Percentiles rank a stretch among this genome's conserved stretches.
Conservation (phyloP, 2,113 vertebrate species). For the Henicopernis longicauda region DNA sequence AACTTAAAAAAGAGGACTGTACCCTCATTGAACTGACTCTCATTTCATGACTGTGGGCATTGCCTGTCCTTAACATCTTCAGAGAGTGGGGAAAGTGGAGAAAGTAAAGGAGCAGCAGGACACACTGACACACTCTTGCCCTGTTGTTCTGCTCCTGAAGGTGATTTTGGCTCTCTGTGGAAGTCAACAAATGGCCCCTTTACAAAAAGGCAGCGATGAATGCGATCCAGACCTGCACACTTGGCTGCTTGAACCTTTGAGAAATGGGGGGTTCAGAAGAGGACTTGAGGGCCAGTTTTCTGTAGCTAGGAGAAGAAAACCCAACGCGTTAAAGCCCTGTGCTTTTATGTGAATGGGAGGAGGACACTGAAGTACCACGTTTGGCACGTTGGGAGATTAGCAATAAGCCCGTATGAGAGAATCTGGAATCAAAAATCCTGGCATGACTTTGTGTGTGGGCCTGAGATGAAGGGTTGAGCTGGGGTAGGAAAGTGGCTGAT, state of each 20-base stretch:
- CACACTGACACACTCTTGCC: not conserved
- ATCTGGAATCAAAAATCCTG: not conserved
- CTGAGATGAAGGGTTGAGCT: not conserved
- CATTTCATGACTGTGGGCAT: not conserved
- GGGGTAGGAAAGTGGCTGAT: not conserved
- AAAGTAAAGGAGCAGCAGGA: not conserved
- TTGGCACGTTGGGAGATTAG: not conserved
- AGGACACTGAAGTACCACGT: fast-evolving
- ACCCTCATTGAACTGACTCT: fast-evolving
- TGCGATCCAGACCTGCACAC: fast-evolving
- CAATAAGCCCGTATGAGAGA: not conserved
- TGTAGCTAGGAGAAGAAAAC: not conserved
- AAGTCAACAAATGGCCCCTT: not conserved
- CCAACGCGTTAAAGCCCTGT: not conserved
- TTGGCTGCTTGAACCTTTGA: not conserved
- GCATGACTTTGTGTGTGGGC: not conserved
- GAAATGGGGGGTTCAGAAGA: not conserved
- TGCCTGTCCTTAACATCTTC: not conserved
- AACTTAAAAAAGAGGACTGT: not conserved
- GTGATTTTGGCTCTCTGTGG: not conserved
- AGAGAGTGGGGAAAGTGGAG: not conserved
- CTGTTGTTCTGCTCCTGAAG: not conserved
- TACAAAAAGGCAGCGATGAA: not conserved
- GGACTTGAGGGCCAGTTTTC: not conserved
- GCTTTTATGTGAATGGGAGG: not conserved